Evolutionary conservation across 1,140 invertebrate genomes (phyloP).

Genomic region (Hyles vespertilio): DNA sequence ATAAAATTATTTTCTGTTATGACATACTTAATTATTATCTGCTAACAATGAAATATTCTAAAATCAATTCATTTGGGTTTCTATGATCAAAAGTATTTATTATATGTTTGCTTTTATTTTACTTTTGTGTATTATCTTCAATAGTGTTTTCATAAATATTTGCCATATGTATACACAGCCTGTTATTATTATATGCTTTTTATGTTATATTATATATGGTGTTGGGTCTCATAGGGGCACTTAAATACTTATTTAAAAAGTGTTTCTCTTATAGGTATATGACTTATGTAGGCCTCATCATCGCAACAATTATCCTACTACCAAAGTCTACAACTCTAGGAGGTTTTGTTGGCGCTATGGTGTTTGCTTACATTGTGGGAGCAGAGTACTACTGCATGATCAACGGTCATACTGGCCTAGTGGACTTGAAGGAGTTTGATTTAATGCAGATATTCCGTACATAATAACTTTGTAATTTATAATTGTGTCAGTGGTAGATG

Average conservation of each 20-base stretch:
- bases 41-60: too few species aligned
- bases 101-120: too few species aligned
- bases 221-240: not conserved
- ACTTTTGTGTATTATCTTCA: too few species aligned
- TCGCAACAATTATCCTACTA: slow-evolving; percentile 88
- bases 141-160: too few species aligned
- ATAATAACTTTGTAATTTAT: slow-evolving; percentile 13
- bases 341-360: slow-evolving; percentile 82
- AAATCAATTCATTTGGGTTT: too few species aligned
- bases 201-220: too few species aligned
- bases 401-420: slow-evolving; percentile 53
- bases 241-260: slow-evolving; percentile 7
- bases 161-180: too few species aligned
- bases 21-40: too few species aligned
- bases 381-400: slow-evolving; percentile 82
- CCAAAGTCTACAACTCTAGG: slow-evolving; percentile 83
- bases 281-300: slow-evolving; percentile 85
- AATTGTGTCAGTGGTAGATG: too few species aligned
- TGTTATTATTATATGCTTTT: too few species aligned
- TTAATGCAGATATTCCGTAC: slow-evolving; percentile 43
- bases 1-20: too few species aligned
- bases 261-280: slow-evolving; percentile 77
- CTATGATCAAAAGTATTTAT: too few species aligned
- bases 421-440: slow-evolving; percentile 57
- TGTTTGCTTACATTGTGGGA: slow-evolving; percentile 84